These are phyloP conservation scores for Antechinus stuartii DNA, from an alignment of 2,113 vertebrate species.

Conservation along the genomic window DNA sequence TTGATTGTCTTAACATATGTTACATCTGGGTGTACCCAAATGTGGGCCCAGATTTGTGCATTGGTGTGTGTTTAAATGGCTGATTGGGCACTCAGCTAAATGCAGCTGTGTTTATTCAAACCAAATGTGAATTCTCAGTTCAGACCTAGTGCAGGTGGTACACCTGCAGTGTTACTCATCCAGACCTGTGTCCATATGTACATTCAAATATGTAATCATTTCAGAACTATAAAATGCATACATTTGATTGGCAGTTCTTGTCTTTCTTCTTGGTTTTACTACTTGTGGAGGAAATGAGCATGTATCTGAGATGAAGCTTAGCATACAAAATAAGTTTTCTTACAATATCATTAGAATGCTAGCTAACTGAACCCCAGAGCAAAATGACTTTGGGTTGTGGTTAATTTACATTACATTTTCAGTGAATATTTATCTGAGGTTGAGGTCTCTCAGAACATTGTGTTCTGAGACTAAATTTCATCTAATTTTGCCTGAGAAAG, in stretches of 20 bases:
- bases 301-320: slow-evolving; percentile 7
- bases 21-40: background rate
- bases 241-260: slow-evolving; percentile 25
- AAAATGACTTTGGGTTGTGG: slow-evolving; percentile 36
- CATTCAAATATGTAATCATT: background rate
- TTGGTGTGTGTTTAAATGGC: slow-evolving; percentile 41
- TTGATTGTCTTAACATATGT: background rate
- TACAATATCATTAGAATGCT: slow-evolving; percentile 19
- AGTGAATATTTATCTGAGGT: slow-evolving; percentile 39
- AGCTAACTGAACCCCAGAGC: slow-evolving; percentile 37
- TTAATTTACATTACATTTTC: slow-evolving; percentile 33
- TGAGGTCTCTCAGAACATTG: background rate
- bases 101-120: background rate
- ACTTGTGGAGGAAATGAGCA: slow-evolving; percentile 72
- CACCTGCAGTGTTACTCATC: slow-evolving; percentile 36
- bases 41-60: background rate
- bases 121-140: background rate
- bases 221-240: slow-evolving; percentile 46
- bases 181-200: background rate
- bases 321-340: slow-evolving; percentile 32
- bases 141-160: background rate
- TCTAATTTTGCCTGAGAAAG: background rate
- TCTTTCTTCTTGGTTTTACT: slow-evolving; percentile 27
- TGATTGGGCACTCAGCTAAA: background rate
- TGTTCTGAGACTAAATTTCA: background rate